Percentiles rank a stretch among this genome's conserved stretches.
Evolutionary conservation across 2,888 invertebrate species (phyloP).

Genomic region (Pristionchus entomophagus): DNA sequence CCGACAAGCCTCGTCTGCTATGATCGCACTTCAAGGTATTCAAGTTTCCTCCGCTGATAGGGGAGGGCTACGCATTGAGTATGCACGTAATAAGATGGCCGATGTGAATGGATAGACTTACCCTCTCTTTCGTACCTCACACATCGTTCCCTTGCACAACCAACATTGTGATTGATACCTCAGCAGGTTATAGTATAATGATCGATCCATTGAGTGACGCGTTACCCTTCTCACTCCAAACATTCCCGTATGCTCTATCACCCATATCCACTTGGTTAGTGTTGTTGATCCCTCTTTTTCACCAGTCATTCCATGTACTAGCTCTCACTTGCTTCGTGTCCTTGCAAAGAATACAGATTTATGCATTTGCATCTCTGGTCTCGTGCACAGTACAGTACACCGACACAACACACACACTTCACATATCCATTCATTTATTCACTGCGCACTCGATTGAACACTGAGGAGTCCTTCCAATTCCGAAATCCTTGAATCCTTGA

Average conservation of each 20-base stretch:
- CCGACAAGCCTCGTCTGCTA: conserved; percentile 90
- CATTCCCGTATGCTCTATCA: conserved; percentile 22
- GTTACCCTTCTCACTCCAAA: conserved; percentile 44
- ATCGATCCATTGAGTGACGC: conserved; percentile 39
- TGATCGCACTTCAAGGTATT: conserved; percentile 94
- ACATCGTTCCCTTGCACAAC: background rate
- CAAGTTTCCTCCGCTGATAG: conserved; percentile 84
- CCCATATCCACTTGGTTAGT: conserved; percentile 39
- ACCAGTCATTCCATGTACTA: conserved; percentile 10
- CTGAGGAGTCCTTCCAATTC: conserved; percentile 58
- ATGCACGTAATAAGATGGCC: conserved; percentile 98
- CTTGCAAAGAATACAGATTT: conserved; percentile 46
- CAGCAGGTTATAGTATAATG: conserved; percentile 32
- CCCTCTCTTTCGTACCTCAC: conserved; percentile 22
- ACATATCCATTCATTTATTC: background rate
- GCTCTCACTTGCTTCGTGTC: conserved; percentile 45
- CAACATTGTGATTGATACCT: conserved; percentile 18
- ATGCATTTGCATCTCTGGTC: conserved; percentile 16
- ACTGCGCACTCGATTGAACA: background rate
- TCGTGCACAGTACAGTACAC: background rate
- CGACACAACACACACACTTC: conserved; percentile 1
- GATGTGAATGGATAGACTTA: conserved; percentile 79
- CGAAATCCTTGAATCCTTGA: conserved; percentile 67
- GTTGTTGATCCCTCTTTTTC: background rate
- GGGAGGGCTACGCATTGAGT: conserved; percentile 98